Evolutionary conservation across 2,113 vertebrate genomes (phyloP).

Genomic region (Petromus typicus): DNA sequence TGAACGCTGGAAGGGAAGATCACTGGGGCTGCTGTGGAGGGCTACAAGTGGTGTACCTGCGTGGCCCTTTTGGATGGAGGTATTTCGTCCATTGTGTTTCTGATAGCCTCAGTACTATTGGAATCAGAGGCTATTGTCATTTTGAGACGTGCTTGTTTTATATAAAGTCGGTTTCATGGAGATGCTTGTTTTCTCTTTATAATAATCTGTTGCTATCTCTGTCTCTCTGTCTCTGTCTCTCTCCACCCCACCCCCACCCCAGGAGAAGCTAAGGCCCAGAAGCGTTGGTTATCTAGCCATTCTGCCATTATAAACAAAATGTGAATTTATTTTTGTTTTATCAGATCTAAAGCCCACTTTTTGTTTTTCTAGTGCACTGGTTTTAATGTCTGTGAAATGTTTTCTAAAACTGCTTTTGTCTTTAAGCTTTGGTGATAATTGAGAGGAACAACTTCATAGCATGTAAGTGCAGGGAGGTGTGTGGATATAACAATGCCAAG

Average conservation of each 20-base stretch:
- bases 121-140: neutral
- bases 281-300: neutral
- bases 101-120: neutral
- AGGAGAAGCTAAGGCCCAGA: neutral
- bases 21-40: neutral
- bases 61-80: neutral
- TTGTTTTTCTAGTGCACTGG: conserved; percentile 1
- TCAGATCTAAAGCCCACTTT: neutral
- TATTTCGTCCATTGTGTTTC: neutral
- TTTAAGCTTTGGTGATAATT: neutral
- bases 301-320: neutral
- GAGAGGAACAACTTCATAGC: neutral
- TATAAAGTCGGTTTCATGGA: neutral
- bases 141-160: neutral
- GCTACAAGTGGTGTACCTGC: neutral
- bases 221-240: too few species aligned
- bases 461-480: neutral
- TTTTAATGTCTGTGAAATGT: neutral
- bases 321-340: neutral
- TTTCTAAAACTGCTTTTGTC: neutral
- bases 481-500: neutral
- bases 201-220: neutral
- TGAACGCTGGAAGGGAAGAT: neutral
- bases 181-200: neutral
- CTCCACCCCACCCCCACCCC: neutral